Percentiles rank a stretch among this genome's conserved stretches.
These are phyloP conservation scores for Coryphaenoides rupestris DNA, from an alignment of 2,113 vertebrate species.

Conservation along the genomic window DNA sequence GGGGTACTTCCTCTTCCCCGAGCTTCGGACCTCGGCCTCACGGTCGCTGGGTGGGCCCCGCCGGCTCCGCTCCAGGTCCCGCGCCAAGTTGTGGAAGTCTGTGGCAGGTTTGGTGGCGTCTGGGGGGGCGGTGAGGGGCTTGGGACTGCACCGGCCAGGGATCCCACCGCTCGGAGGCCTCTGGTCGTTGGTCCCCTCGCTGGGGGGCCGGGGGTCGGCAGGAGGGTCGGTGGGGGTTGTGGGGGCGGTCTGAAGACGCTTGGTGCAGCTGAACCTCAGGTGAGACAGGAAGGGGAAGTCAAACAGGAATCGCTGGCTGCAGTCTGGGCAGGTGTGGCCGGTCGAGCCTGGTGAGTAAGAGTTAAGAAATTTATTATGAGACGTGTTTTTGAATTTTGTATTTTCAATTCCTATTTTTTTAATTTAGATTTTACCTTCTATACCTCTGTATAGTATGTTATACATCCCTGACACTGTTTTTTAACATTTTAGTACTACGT, in stretches of 20 bases:
- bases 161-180: slow-evolving; percentile 48
- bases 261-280: slow-evolving; percentile 92
- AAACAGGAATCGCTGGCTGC: slow-evolving; percentile 94
- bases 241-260: slow-evolving; percentile 78
- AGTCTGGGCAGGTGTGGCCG: slow-evolving; percentile 85
- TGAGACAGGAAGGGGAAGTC: slow-evolving; percentile 92
- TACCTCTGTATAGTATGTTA: no score
- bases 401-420: no score
- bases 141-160: slow-evolving; percentile 66
- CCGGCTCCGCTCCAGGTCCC: slow-evolving; percentile 87
- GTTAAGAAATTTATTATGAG: not conserved
- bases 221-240: slow-evolving; percentile 9
- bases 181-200: slow-evolving; percentile 64
- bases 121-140: slow-evolving; percentile 55
- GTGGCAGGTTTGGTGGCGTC: slow-evolving; percentile 83
- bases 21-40: slow-evolving; percentile 74
- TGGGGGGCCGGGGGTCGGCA: no score
- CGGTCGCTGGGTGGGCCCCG: slow-evolving; percentile 71
- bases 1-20: slow-evolving; percentile 79
- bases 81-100: slow-evolving; percentile 93
- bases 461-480: no score
- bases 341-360: slow-evolving; percentile 72
- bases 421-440: no score
- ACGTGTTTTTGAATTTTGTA: not conserved
- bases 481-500: no score